Percentiles rank a stretch among this genome's conserved stretches.
These are phyloP conservation scores for Monarcha castaneiventris DNA, from an alignment of 2,113 vertebrate genomes.

Conservation along the genomic window DNA sequence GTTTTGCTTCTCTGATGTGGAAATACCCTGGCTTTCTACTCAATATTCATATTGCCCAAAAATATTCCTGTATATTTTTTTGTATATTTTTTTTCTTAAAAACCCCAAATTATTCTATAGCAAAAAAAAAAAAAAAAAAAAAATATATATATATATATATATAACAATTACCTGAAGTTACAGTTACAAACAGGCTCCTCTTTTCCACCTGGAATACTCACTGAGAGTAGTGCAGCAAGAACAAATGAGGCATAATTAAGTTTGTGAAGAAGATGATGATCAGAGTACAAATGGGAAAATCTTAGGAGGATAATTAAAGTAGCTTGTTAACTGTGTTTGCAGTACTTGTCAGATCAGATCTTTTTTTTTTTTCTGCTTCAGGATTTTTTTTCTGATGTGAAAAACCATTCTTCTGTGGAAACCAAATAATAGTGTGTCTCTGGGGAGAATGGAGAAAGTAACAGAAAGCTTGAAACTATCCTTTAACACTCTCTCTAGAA, in stretches of 20 bases:
- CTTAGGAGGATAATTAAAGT: conserved; percentile 36
- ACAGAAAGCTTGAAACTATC: background rate
- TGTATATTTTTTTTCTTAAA: background rate
- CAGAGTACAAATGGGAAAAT: conserved; percentile 39
- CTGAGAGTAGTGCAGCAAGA: conserved; percentile 4
- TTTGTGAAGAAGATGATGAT: conserved; percentile 35
- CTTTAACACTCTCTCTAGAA: background rate
- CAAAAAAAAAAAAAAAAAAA: background rate
- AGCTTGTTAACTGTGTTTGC: conserved; percentile 39
- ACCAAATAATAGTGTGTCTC: background rate
- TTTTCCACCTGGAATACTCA: conserved; percentile 31
- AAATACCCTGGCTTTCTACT: background rate
- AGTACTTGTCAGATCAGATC: background rate
- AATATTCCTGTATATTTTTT: background rate
- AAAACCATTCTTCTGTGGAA: background rate
- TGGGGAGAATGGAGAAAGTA: background rate
- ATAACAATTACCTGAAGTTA: background rate
- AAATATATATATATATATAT: background rate
- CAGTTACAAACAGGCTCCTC: background rate
- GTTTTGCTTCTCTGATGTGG: background rate
- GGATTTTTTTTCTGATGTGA: background rate
- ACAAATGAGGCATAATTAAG: conserved; percentile 46
- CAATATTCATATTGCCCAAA: background rate
- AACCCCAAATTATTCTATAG: background rate
- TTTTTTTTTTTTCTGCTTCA: background rate